phyloP scores from a whole-genome alignment of 2,113 vertebrate species.

The Centrocercus urophasianus region DNA sequence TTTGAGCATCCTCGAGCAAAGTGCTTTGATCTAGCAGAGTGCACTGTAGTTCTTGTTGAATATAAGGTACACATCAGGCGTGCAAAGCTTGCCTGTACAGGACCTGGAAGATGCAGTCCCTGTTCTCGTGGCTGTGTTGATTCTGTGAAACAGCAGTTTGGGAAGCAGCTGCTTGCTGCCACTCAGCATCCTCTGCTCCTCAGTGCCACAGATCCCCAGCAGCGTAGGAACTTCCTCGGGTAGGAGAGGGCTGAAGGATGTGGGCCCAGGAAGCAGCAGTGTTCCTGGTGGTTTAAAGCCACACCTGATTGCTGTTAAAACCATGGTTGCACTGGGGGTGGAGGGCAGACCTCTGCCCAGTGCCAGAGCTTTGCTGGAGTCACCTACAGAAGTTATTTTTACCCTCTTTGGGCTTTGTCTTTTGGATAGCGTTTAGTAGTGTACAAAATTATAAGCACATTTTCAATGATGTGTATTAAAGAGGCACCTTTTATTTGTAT shows the following conservation, averaged over 20 bases:
- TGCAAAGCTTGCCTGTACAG: rapidly evolving
- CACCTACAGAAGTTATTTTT: conserved; percentile 18
- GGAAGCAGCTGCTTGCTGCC: not conserved
- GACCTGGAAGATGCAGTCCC: not conserved
- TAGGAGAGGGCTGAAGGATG: not conserved
- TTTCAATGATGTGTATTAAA: conserved; percentile 22
- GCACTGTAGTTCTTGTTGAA: rapidly evolving
- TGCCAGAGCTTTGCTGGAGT: not conserved
- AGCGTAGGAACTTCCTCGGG: not conserved
- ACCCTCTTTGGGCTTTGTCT: conserved; percentile 47
- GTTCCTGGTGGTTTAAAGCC: not conserved
- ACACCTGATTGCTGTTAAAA: not conserved
- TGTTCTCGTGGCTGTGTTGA: rapidly evolving
- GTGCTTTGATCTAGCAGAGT: not conserved
- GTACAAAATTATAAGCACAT: conserved; percentile 69
- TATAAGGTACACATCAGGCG: rapidly evolving
- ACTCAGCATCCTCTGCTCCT: not conserved
- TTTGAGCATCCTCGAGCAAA: not conserved
- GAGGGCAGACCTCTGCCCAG: not conserved
- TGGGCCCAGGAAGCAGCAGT: not conserved
- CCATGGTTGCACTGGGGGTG: not conserved
- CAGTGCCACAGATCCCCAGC: not conserved
- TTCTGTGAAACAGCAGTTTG: not conserved
- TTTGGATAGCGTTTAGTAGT: conserved; percentile 50
- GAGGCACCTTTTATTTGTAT: conserved; percentile 59